Base-by-base conservation (phyloP, 2,113 vertebrate genomes). In the Hippocampus mohnikei region DNA sequence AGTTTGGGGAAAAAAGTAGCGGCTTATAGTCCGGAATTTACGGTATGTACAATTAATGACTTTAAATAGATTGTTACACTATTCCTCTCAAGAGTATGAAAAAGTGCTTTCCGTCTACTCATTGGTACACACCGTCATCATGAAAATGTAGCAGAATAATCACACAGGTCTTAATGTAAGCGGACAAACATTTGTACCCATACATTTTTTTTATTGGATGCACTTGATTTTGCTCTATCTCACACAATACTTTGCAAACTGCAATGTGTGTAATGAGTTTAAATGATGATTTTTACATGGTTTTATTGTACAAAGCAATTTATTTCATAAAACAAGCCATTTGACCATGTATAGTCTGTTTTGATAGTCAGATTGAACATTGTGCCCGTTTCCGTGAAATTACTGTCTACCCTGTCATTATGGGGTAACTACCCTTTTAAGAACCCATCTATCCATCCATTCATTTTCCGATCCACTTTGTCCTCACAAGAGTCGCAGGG, bases 41-140 rank as follows among this genome's bases (percentile, higher is more conserved):
- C n/a, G n/a, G n/a, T n/a, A n/a, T n/a, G n/a, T n/a, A 29, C 67
- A 73, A 66, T 58, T 23, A 37, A 37, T 37, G 33, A 37, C 33
- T 37, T 37, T 37, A 37, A 5, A 37, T 37, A 20, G 21, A 65
- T 2, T 61, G 21, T 68, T 13, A 11, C 60, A 15, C 27, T 20
- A 62, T 62, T 61, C 37, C 13, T 3, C 18, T 8, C 8, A 18
- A 62, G 37, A 62, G 3, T 21, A 50, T 8, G 6, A 8, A 20
- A 50, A 44, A 44, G 42, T 44, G 11, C 12, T 3, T 42, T 42
- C 13, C 10, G 42, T 12, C 10, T 44, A 13, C 42, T 44, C 42
- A 44, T 12, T 2, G 15, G 46, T 18, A 2, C 16, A 50, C 46
- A 20, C 16, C 16, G 5, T 50, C 46, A 50, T 50, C 16, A 16